Conservation (phyloP, 2,113 vertebrate species). For the Mormyrus lacerda region DNA sequence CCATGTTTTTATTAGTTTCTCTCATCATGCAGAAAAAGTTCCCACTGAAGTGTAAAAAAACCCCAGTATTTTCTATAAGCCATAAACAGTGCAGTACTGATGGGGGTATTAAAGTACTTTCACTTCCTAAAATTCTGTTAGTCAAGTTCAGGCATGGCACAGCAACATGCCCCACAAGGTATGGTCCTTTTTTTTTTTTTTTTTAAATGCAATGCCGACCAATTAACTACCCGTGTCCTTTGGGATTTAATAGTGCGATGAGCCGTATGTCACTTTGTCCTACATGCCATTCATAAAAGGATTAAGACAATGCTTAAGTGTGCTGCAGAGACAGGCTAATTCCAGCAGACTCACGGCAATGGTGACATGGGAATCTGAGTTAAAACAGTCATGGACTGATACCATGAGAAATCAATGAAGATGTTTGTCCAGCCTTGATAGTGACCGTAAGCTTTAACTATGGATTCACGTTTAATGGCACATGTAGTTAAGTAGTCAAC, state of each 20-base stretch:
- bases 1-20: neutral
- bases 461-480: neutral
- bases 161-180: neutral
- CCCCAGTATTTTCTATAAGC: neutral
- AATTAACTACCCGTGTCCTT: neutral
- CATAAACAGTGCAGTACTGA: neutral
- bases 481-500: neutral
- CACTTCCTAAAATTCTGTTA: neutral
- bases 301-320: neutral
- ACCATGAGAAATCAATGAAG: neutral
- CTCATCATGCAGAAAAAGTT: neutral
- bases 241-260: neutral
- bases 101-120: neutral
- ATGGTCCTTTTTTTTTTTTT: neutral
- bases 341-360: neutral
- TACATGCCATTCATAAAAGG: neutral
- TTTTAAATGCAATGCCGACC: neutral
- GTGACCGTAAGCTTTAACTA: neutral
- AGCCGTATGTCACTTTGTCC: neutral
- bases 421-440: neutral
- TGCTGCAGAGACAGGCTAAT: conserved; percentile 1
- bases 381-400: neutral
- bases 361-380: neutral
- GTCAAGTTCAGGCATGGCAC: neutral
- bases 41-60: neutral